Evolutionary conservation across 2,888 invertebrate genomes (phyloP).

Genomic region (Cephus pulcher): DNA sequence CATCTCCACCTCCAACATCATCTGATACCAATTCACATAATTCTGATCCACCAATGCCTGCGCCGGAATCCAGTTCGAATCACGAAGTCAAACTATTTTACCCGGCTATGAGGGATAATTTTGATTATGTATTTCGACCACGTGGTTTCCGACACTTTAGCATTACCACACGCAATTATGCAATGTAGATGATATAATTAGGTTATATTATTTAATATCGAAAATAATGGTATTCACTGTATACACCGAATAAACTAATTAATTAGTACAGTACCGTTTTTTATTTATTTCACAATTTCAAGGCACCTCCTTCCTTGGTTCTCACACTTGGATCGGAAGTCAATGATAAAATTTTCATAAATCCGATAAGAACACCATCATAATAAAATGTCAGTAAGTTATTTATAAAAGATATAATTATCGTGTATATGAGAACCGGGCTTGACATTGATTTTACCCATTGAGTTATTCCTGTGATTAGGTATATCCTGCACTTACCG

Average conservation of each 20-base stretch:
- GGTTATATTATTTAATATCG: neutral
- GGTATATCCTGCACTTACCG: conserved; percentile 33
- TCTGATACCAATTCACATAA: neutral
- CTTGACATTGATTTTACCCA: conserved; percentile 24
- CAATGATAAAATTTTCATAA: neutral
- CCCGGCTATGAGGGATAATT: conserved; percentile 34
- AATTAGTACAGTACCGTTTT: neutral
- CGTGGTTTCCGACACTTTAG: conserved; percentile 31
- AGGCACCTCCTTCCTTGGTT: neutral
- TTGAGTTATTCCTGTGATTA: conserved; percentile 13
- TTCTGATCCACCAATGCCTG: neutral
- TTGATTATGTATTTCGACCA: conserved; percentile 32
- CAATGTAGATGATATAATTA: neutral
- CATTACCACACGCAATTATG: conserved; percentile 17
- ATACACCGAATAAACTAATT: neutral
- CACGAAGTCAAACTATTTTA: conserved; percentile 24
- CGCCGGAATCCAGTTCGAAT: conserved; percentile 14
- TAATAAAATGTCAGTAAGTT: neutral
- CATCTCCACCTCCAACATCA: neutral
- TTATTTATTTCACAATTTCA: neutral
- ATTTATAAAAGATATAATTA: neutral
- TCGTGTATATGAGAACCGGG: neutral
- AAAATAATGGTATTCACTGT: neutral
- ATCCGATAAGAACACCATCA: neutral
- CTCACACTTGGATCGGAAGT: neutral